Evolutionary conservation across 1,140 invertebrate species (phyloP), one percentile per base, ranked within the genome.

Genomic region (Tetragnatha versicolor): DNA sequence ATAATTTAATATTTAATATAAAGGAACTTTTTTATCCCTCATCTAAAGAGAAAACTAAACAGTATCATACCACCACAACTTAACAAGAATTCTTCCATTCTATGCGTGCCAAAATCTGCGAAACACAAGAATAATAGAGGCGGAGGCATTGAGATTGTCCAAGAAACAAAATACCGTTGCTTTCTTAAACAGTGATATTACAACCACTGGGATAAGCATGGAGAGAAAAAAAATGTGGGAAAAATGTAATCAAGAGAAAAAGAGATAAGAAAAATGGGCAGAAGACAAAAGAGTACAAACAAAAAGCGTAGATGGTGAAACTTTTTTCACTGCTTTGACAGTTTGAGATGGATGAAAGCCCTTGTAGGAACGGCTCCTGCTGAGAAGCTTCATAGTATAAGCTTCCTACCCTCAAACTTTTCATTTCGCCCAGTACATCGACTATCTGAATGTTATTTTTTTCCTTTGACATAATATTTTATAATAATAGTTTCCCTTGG

Each of bases 291-390:
- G 20, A 47, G 20, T 17, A 20, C 20, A 42, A 37, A 35, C 10
- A 65, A 65, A n/a, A n/a, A 51, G 25, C n/a, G n/a, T n/a, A 12
- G 27, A 33, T 10, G 39, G 17, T 10, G 33, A 22, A 49, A 49
- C 4, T 49, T 31, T 68, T 27, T 63, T 49, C n/a, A 4, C 37
- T 45, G 14, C 20, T 65, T 29, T 68, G 65, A 49, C 42, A 68
- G 25, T 68, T 68, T 33, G 65, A 68, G 65, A 68, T 49, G 42
- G 65, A 68, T 68, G 65, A 33, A n/a, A 33, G 39, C 17, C 25
- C 22, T 68, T n/a, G 51, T 17, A 3, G 9, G 51, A 55, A 55
- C 25, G 12, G n/a, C 51, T 5, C 12, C 51, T 55, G 3, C 42
- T 17, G 42, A 47, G 20, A 47, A 47, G 42, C 20, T 25, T 22